A percentile compares a stretch with the other conserved stretches of the same genome.
Conservation (phyloP, 2,888 invertebrate genomes). For the Microchrysa polita region DNA sequence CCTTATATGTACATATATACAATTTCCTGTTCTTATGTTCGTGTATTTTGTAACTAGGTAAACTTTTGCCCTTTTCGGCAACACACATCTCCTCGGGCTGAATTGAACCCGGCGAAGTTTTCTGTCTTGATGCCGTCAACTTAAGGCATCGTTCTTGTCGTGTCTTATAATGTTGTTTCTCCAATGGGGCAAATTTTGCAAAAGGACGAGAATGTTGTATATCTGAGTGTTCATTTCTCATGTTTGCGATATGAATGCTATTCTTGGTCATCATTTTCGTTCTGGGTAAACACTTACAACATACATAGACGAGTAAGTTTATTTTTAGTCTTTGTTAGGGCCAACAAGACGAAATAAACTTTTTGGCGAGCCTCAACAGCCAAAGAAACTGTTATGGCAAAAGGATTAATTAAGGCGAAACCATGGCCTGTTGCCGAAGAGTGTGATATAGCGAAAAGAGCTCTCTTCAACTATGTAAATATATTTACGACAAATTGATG, state of each 20-base stretch:
- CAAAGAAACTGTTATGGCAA: not conserved
- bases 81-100: not conserved
- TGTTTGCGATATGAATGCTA: constrained; percentile 25
- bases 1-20: no score
- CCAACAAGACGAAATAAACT: not conserved
- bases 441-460: not conserved
- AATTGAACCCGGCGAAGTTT: not conserved
- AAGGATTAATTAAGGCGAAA: constrained; percentile 22
- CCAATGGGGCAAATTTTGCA: not conserved
- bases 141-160: not conserved
- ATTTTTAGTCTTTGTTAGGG: not conserved
- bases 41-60: not conserved
- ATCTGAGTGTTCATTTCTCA: constrained; percentile 27
- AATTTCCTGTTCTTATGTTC: no score
- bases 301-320: not conserved
- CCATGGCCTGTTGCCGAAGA: not conserved
- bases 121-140: not conserved
- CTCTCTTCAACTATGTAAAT: not conserved
- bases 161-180: not conserved
- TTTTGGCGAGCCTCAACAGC: not conserved
- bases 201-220: no score
- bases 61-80: constrained; percentile 24
- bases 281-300: not conserved
- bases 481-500: constrained; percentile 17
- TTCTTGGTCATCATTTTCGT: constrained; percentile 22